Conservation (phyloP, 2,888 invertebrate species). For the Aporophyla nigra region DNA sequence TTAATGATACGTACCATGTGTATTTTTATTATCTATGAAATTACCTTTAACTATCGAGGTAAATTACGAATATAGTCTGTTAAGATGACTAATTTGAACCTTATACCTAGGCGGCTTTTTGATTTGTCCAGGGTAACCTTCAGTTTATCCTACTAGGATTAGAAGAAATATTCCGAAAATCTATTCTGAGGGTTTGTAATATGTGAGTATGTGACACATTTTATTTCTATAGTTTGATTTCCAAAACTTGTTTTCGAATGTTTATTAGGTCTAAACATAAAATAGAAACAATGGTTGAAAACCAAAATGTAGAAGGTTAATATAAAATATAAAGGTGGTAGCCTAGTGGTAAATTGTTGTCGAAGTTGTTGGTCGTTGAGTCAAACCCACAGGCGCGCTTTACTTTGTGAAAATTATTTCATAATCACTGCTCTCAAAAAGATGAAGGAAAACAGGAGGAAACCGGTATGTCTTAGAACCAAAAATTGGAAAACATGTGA, state of each 20-base stretch:
- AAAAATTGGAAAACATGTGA: too few species aligned
- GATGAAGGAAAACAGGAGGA: too few species aligned
- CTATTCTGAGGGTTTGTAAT: not conserved
- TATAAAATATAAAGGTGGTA: too few species aligned
- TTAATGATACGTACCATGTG: constrained; percentile 6
- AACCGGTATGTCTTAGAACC: too few species aligned
- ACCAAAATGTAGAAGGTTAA: too few species aligned
- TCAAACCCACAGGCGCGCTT: too few species aligned
- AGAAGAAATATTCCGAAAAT: not conserved
- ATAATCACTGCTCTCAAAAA: too few species aligned
- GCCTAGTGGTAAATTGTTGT: too few species aligned
- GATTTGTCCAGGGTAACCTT: not conserved
- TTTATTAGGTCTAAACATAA: not conserved
- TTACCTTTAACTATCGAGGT: constrained; percentile 5
- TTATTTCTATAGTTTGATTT: not conserved
- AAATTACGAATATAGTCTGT: not conserved
- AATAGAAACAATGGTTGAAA: too few species aligned
- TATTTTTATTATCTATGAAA: constrained; percentile 31
- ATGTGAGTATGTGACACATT: not conserved
- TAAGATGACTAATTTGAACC: not conserved
- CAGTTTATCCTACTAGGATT: not conserved
- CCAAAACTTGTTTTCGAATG: not conserved
- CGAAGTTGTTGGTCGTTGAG: too few species aligned
- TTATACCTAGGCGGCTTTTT: not conserved
- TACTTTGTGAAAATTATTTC: too few species aligned